Conservation (phyloP, 2,888 invertebrate genomes). For the Tiliacea aurago region DNA sequence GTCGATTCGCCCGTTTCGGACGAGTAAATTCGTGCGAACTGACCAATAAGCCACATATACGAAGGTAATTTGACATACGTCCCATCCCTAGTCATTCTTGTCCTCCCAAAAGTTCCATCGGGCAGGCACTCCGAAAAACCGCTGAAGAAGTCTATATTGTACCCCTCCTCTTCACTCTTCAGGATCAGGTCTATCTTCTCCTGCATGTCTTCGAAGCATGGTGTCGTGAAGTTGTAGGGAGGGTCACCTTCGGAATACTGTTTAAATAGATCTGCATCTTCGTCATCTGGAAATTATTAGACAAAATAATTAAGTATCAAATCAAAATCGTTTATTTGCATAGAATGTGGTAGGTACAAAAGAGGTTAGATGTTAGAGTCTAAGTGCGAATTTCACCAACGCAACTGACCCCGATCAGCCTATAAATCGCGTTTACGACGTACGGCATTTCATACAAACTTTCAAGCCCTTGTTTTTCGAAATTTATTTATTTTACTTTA, state of each 20-base stretch:
- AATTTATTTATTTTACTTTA: too few relatives aligned
- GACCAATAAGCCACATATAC: neutral
- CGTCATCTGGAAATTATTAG: constrained; percentile 73
- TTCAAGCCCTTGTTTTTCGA: too few relatives aligned
- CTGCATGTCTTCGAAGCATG: constrained; percentile 75
- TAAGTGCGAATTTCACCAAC: too few relatives aligned
- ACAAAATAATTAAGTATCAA: neutral
- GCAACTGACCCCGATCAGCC: too few relatives aligned
- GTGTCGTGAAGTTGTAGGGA: constrained; percentile 82
- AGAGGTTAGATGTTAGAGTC: neutral
- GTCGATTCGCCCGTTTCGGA: too few relatives aligned
- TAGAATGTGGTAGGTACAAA: neutral
- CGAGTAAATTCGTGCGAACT: too few relatives aligned
- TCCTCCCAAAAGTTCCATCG: constrained; percentile 81
- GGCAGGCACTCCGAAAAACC: constrained; percentile 77
- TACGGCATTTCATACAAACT: too few relatives aligned
- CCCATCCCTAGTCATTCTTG: constrained; percentile 70
- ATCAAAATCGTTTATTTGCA: neutral
- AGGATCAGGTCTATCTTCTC: constrained; percentile 70
- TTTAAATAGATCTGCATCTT: constrained; percentile 77
- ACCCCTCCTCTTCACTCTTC: constrained; percentile 79
- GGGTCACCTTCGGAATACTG: constrained; percentile 71
- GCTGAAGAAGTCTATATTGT: constrained; percentile 77
- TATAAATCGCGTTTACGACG: too few relatives aligned
- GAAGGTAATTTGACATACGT: constrained; percentile 70